phyloP scores from a whole-genome alignment of 2,797 vertebrate genomes.

The Syngnathus rostellatus region DNA sequence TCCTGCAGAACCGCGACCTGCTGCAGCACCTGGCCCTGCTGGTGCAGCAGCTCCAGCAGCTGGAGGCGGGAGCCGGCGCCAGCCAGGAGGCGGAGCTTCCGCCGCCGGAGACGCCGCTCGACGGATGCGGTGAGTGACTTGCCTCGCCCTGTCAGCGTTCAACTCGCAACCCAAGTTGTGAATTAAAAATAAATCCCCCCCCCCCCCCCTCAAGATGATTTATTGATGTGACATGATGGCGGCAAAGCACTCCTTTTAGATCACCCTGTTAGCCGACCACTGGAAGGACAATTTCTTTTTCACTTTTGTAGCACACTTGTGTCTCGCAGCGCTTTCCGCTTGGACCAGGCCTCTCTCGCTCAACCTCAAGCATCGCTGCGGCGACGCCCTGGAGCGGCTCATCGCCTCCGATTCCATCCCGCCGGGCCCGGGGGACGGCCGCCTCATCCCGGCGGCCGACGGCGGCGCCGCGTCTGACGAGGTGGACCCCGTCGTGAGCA shows the following conservation, averaged over 20 bases:
- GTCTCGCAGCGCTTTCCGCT: constrained; percentile 45
- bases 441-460: constrained; percentile 47
- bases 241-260: too few relatives aligned
- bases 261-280: too few relatives aligned
- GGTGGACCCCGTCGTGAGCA: constrained; percentile 41
- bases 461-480: constrained; percentile 41
- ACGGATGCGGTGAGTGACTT: constrained; percentile 54
- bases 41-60: constrained; percentile 78
- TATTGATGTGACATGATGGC: too few relatives aligned
- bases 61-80: constrained; percentile 54
- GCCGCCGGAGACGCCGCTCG: constrained; percentile 29
- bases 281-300: not conserved
- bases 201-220: too few relatives aligned
- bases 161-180: too few relatives aligned
- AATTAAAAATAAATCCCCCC: too few relatives aligned
- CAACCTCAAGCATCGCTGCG: constrained; percentile 79
- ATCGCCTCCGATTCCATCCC: constrained; percentile 80
- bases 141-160: not conserved
- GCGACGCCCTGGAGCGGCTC: constrained; percentile 66
- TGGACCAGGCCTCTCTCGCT: constrained; percentile 66
- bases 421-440: constrained; percentile 63
- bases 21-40: constrained; percentile 78
- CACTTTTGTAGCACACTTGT: not conserved
- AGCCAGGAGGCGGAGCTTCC: constrained; percentile 4
- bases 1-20: constrained; percentile 79